Conservation (phyloP, 2,888 invertebrate genomes). For the Catonia carolina region DNA sequence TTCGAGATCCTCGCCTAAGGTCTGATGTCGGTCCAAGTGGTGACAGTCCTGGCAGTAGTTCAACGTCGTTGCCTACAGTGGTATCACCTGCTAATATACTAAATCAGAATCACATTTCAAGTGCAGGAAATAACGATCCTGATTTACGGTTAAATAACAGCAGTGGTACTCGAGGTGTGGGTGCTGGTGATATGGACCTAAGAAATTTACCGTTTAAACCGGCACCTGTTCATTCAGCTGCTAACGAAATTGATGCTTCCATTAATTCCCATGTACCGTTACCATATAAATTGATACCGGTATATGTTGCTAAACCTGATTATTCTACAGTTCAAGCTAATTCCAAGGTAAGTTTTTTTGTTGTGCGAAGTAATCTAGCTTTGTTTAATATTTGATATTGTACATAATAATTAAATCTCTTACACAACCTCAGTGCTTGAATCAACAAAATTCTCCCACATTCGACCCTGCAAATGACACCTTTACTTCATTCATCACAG, state of each 20-base stretch:
- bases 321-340: constrained; percentile 28
- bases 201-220: constrained; percentile 70
- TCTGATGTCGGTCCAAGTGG: neutral
- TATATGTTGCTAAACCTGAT: constrained; percentile 30
- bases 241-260: constrained; percentile 80
- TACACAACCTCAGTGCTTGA: too few relatives aligned
- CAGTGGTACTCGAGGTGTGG: too few relatives aligned
- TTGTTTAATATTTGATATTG: neutral
- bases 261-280: constrained; percentile 70
- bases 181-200: constrained; percentile 56
- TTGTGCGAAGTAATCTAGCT: neutral
- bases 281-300: constrained; percentile 49
- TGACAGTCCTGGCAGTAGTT: neutral
- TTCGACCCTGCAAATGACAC: too few relatives aligned
- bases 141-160: too few relatives aligned
- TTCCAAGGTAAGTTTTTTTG: constrained; percentile 26
- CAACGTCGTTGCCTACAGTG: neutral
- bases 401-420: neutral
- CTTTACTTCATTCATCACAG: too few relatives aligned
- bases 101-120: neutral
- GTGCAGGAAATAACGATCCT: too few relatives aligned
- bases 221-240: constrained; percentile 73
- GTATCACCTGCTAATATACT: neutral
- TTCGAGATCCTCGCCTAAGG: constrained; percentile 30
- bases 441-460: too few relatives aligned